phyloP scores from a whole-genome alignment of 1,140 invertebrate genomes.

The Drosophila guanche region DNA sequence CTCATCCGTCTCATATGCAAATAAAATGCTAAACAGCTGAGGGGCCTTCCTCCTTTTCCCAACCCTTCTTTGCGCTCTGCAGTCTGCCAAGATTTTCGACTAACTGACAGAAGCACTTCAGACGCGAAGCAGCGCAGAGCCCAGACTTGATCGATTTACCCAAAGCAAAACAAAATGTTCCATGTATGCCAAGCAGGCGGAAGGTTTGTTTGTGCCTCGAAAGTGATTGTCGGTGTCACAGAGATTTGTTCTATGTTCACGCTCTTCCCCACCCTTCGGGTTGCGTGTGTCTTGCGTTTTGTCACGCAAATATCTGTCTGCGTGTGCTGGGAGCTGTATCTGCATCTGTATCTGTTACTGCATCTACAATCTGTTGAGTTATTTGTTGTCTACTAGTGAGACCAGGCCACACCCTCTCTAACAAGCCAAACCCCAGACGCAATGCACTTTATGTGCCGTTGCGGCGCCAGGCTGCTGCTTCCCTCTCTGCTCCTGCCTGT shows the following conservation, averaged over 20 bases:
- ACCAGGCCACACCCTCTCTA: conserved; percentile 36
- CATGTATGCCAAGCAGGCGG: conserved; percentile 38
- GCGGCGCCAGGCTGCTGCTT: conserved; percentile 49
- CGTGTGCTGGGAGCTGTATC: conserved; percentile 11
- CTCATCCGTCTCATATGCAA: conserved; percentile 62
- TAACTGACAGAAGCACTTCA: conserved; percentile 17
- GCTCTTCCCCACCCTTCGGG: background rate
- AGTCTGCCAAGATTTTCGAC: conserved; percentile 48
- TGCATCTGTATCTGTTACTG: conserved; percentile 19
- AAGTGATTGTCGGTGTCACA: conserved; percentile 71
- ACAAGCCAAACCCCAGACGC: conserved; percentile 58
- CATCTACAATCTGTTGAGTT: conserved; percentile 35
- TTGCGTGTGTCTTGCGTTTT: conserved; percentile 49
- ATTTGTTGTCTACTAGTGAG: conserved; percentile 48
- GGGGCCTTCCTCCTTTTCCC: conserved; percentile 39
- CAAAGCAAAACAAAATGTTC: conserved; percentile 36
- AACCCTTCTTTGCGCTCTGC: conserved; percentile 27
- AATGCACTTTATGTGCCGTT: conserved; percentile 75
- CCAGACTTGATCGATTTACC: conserved; percentile 64
- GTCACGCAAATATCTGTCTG: conserved; percentile 54
- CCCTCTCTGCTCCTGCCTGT: conserved; percentile 9
- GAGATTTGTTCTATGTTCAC: conserved; percentile 43
- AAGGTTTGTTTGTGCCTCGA: conserved; percentile 42
- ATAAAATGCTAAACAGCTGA: conserved; percentile 73
- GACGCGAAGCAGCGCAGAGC: conserved; percentile 8